Evolutionary conservation across 2,797 vertebrate genomes (phyloP).

Genomic region (Malurus splendens): DNA sequence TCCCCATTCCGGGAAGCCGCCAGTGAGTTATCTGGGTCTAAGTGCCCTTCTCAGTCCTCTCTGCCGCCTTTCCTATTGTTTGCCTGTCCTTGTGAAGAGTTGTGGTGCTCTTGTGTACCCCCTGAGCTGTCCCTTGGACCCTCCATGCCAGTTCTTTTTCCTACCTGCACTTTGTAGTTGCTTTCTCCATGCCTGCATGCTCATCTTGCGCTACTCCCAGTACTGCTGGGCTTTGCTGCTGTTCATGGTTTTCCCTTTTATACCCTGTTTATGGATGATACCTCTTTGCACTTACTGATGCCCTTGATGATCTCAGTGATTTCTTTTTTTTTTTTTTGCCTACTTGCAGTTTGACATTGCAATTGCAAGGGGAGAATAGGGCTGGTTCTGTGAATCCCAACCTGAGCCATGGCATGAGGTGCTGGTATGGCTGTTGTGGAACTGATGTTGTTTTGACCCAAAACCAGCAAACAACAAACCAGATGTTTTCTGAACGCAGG

Average conservation of each 20-base stretch:
- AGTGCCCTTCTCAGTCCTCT: background rate
- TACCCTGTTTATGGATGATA: background rate
- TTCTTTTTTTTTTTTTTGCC: background rate
- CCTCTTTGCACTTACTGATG: background rate
- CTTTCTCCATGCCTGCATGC: background rate
- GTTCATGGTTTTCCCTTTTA: background rate
- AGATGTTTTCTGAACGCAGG: background rate
- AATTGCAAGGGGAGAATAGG: background rate
- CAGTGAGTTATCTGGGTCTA: background rate
- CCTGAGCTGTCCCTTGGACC: background rate
- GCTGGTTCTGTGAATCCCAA: background rate
- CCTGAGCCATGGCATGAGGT: background rate
- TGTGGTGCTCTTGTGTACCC: background rate
- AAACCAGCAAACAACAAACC: background rate
- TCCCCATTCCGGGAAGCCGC: rapidly evolving
- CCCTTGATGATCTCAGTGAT: background rate
- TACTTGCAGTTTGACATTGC: background rate
- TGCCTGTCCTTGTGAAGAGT: background rate
- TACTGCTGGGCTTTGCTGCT: background rate
- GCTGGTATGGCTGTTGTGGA: background rate
- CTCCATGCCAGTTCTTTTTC: background rate
- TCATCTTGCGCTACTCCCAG: background rate
- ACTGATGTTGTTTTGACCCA: background rate
- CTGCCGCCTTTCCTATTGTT: background rate
- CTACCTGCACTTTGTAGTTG: background rate